A percentile compares a stretch with the other conserved stretches of the same genome.
These are phyloP conservation scores for Muschampia plurimacula DNA, from an alignment of 2,888 invertebrate species.

Conservation along the genomic window DNA sequence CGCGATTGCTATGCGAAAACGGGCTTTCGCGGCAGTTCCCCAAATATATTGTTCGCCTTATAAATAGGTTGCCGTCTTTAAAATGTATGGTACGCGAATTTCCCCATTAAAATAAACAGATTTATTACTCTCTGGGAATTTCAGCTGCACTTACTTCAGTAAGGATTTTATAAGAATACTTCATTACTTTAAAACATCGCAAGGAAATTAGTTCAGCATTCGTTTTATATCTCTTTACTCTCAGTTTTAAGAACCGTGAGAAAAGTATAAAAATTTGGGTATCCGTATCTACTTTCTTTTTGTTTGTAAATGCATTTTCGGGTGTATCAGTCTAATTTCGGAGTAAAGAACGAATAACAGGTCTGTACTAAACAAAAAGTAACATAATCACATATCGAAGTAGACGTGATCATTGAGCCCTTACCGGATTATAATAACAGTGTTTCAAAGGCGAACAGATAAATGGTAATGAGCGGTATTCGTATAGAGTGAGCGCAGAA, in stretches of 20 bases:
- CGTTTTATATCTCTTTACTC: background rate
- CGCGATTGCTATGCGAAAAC: constrained; percentile 69
- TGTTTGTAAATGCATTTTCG: background rate
- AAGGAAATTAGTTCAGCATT: background rate
- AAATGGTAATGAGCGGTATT: constrained; percentile 75
- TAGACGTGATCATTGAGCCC: constrained; percentile 76
- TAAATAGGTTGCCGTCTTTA: constrained; percentile 57
- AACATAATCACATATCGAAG: constrained; percentile 67
- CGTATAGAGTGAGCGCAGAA: constrained; percentile 55
- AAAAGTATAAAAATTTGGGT: background rate
- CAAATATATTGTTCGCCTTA: constrained; percentile 67
- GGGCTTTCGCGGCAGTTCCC: constrained; percentile 60
- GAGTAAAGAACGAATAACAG: constrained; percentile 25
- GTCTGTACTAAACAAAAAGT: constrained; percentile 62
- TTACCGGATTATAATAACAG: constrained; percentile 79
- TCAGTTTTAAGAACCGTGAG: background rate
- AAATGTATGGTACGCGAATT: constrained; percentile 64
- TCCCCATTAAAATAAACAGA: constrained; percentile 59
- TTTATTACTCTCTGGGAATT: constrained; percentile 47
- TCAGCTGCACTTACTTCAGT: constrained; percentile 24
- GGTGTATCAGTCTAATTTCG: constrained; percentile 26
- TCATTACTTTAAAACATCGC: constrained; percentile 3
- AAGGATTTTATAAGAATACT: constrained; percentile 4
- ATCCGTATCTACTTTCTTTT: background rate
- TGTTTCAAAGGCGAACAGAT: constrained; percentile 70